Conservation (phyloP, 2,113 vertebrate genomes). For the Poeciliopsis retropinna region DNA sequence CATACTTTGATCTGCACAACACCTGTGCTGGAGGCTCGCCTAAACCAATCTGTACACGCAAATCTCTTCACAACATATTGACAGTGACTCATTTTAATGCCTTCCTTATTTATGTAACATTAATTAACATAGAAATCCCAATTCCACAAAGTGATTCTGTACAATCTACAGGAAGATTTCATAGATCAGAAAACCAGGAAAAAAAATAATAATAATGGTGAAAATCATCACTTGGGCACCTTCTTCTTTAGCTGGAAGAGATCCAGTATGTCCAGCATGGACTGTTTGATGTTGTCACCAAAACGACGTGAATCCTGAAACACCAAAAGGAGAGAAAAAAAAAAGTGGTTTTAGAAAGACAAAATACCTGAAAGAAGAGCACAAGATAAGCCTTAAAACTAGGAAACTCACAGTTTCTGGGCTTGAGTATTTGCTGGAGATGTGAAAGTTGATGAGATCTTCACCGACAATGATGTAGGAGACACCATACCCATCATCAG, state of each 20-base stretch:
- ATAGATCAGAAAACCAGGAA: slow-evolving; percentile 26
- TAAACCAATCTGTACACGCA: slow-evolving; percentile 25
- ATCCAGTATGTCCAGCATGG: slow-evolving; percentile 86
- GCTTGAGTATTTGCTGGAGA: slow-evolving; percentile 95
- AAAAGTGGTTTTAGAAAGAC: neutral
- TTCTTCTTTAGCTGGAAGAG: slow-evolving; percentile 85
- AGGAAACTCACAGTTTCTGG: slow-evolving; percentile 87
- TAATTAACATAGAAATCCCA: slow-evolving; percentile 47
- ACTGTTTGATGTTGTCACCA: slow-evolving; percentile 84
- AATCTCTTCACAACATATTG: slow-evolving; percentile 9
- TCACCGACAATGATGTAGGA: slow-evolving; percentile 94
- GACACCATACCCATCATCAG: slow-evolving; percentile 97
- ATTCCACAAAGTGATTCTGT: slow-evolving; percentile 53
- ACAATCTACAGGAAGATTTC: slow-evolving; percentile 35
- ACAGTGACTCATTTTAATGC: slow-evolving; percentile 42
- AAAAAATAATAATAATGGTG: neutral
- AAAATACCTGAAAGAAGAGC: neutral
- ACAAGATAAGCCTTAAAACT: neutral
- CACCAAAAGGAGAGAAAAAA: neutral
- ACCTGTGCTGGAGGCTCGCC: slow-evolving; percentile 46
- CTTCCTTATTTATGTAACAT: slow-evolving; percentile 43
- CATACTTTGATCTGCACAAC: slow-evolving; percentile 54
- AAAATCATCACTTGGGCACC: slow-evolving; percentile 74
- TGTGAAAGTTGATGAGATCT: slow-evolving; percentile 91
- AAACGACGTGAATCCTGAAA: slow-evolving; percentile 93